Base-by-base conservation (phyloP, 2,797 vertebrate genomes). In the Malurus splendens region DNA sequence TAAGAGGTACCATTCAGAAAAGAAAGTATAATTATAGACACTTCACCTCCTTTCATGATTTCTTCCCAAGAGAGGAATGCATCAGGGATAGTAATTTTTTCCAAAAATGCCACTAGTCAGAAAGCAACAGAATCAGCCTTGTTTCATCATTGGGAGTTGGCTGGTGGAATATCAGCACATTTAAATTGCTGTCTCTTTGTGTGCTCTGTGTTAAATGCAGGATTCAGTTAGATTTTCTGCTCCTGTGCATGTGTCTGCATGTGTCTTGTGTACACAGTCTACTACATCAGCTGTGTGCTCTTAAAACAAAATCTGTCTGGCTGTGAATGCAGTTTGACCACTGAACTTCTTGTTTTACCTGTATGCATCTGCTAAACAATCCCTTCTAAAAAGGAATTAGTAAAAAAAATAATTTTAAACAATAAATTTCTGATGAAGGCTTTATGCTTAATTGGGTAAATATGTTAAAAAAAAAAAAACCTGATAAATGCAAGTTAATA, bases 231-330 rank as follows among this genome's bases (percentile, higher is more conserved):
- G 33, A 6, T 41, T 73, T 27, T 19, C 17, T 48, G 1, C 25
- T 38, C 32, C 38, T 82, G 22, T 1, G 0, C 39, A 0, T 30
- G 0, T 10, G 2, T 18, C 22, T 52, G 7, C 55, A 41, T 1
- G 3, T 30, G 24, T 19, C 4, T 6, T 1, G 4, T 30, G 12
- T 56, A 11, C 9, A 1, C 23, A 2, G 6, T 18, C 38, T 64
- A 2, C 22, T 48, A 0, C 7, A 24, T 55, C 38, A 36, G 9
- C 22, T 39, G 9, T 32, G n/a, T 11, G 47, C 27, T 78, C 28
- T 54, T 52, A 14, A 28, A 65, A 9, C 38, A 51, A 32, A 28
- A 51, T 12, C 17, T 61, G 0, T n/a, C 38, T 61, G 30, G 5
- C 27, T 1, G 10, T 1, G 22, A 55, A 12, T 38, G 12, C 18